A percentile compares a stretch with the other conserved stretches of the same genome.
Conservation (phyloP, 2,797 vertebrate genomes). For the Chelmon rostratus region DNA sequence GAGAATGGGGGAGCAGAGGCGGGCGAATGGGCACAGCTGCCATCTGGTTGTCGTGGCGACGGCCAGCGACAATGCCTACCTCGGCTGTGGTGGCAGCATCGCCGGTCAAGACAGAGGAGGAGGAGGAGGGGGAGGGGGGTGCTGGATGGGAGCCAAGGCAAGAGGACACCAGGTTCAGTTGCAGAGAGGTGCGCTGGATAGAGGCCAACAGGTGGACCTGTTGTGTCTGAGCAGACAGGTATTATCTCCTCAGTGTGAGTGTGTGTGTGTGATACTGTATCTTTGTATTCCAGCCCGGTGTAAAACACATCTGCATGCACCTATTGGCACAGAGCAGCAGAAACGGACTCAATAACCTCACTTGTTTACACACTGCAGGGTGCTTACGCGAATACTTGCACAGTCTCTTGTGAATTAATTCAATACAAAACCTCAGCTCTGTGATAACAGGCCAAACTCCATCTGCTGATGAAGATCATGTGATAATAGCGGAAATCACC, state of each 20-base stretch:
- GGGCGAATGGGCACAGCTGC: constrained; percentile 51
- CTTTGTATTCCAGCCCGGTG: constrained; percentile 6
- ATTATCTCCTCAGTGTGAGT: constrained; percentile 29
- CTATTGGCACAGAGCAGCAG: neutral
- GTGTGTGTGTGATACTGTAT: constrained; percentile 32
- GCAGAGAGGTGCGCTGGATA: constrained; percentile 35
- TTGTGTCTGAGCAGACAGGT: constrained; percentile 37
- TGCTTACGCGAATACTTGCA: constrained; percentile 1
- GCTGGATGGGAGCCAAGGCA: constrained; percentile 56
- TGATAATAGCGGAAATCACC: neutral
- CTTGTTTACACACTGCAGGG: constrained; percentile 25
- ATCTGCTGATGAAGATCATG: neutral
- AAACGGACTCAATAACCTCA: constrained; percentile 11
- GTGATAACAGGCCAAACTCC: neutral
- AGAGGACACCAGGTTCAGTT: constrained; percentile 67
- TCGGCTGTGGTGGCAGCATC: constrained; percentile 27
- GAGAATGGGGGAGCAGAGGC: constrained; percentile 15
- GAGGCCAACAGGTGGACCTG: constrained; percentile 62
- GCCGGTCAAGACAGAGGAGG: constrained; percentile 26
- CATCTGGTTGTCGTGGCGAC: constrained; percentile 67
- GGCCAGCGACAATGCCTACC: constrained; percentile 32
- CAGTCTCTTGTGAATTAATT: constrained; percentile 21
- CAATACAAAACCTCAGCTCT: neutral
- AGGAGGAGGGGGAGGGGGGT: constrained; percentile 12
- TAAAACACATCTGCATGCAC: constrained; percentile 31